Conservation (phyloP, 2,888 invertebrate genomes). For the Sarcophaga carnaria region DNA sequence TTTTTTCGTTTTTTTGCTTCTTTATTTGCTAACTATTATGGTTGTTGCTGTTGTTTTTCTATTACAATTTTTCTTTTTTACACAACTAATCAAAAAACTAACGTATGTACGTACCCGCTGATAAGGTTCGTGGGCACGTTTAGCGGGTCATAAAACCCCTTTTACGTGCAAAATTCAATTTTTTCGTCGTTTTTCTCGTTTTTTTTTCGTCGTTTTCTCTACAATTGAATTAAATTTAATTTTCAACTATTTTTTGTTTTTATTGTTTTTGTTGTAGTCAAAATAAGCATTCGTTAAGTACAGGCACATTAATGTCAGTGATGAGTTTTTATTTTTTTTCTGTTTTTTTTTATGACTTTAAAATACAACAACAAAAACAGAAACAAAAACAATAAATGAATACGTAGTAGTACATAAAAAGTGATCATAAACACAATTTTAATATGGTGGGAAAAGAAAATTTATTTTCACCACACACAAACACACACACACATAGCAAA, state of each 20-base stretch:
- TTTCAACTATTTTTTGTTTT: slow-evolving; percentile 3
- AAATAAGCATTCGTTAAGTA: slow-evolving; percentile 56
- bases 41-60: slow-evolving; percentile 26
- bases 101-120: slow-evolving; percentile 1
- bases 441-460: slow-evolving; percentile 57
- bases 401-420: too few species aligned
- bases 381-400: slow-evolving; percentile 3
- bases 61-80: slow-evolving; percentile 32
- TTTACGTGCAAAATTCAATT: slow-evolving; percentile 44
- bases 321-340: slow-evolving; percentile 44
- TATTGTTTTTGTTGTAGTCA: slow-evolving; percentile 9
- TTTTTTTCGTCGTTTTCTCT: background rate
- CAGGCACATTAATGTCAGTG: slow-evolving; percentile 38
- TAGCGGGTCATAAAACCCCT: slow-evolving; percentile 53
- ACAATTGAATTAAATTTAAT: slow-evolving; percentile 19
- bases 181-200: background rate
- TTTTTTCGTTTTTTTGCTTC: background rate
- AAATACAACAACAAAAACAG: background rate
- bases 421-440: slow-evolving; percentile 42
- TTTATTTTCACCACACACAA: slow-evolving; percentile 26
- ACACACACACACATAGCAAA: background rate
- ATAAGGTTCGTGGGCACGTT: slow-evolving; percentile 57
- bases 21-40: background rate
- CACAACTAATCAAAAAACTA: background rate
- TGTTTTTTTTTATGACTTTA: slow-evolving; percentile 36